phyloP scores from a whole-genome alignment of 1,140 invertebrate species.

The Achatina immaculata region DNA sequence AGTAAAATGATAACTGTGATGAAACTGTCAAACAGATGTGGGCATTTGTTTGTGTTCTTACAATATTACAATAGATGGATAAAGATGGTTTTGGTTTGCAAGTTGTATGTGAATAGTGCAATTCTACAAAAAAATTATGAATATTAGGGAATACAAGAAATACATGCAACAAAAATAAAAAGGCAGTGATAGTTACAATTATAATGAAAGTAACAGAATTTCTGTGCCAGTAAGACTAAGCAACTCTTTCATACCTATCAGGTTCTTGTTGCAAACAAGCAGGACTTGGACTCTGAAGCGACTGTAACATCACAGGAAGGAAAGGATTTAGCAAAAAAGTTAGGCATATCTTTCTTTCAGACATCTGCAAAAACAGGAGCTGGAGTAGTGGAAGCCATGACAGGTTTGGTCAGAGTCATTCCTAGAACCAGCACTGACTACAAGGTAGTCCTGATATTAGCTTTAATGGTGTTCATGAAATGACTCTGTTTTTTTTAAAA shows the following conservation, averaged over 20 bases:
- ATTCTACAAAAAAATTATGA: too few relatives aligned
- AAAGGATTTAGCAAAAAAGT: slow-evolving; percentile 86
- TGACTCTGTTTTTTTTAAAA: not conserved
- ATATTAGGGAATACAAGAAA: too few relatives aligned
- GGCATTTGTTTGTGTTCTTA: too few relatives aligned
- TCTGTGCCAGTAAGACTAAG: too few relatives aligned
- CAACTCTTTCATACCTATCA: slow-evolving; percentile 27
- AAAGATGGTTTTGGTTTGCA: too few relatives aligned
- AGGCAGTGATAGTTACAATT: too few relatives aligned
- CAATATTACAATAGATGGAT: too few relatives aligned
- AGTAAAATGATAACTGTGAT: too few relatives aligned
- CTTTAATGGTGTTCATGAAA: slow-evolving; percentile 3
- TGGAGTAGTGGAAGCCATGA: slow-evolving; percentile 98
- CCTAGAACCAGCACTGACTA: slow-evolving; percentile 73
- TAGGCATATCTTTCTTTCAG: slow-evolving; percentile 96
- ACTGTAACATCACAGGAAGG: slow-evolving; percentile 82
- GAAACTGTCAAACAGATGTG: too few relatives aligned
- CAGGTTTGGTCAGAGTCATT: slow-evolving; percentile 98
- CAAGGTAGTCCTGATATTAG: slow-evolving; percentile 49
- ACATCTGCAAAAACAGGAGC: slow-evolving; percentile 96
- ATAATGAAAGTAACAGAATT: too few relatives aligned
- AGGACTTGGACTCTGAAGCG: slow-evolving; percentile 89
- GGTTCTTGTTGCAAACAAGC: slow-evolving; percentile 95
- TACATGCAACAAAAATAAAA: too few relatives aligned
- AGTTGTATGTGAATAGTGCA: too few relatives aligned